Evolutionary conservation across 2,888 invertebrate species (phyloP), one percentile per base, ranked within the genome.

Genomic region (Fabriciana adippe): DNA sequence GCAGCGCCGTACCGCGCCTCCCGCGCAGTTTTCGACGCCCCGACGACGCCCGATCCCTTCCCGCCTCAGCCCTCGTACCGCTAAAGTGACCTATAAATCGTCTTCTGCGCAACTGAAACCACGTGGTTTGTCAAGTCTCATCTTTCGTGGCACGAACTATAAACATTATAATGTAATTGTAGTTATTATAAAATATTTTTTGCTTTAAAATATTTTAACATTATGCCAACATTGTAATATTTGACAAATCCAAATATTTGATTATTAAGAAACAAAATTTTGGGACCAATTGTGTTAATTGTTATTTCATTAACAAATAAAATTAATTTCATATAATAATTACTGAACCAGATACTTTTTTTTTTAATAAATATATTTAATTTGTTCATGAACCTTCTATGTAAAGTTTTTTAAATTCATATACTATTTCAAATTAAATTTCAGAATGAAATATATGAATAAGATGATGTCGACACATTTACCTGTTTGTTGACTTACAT

Each of bases 371-470:
- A 0, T 57, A 4, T 26, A 26, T 21, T 26, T 1, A 26, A 45
- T 48, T 48, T 26, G 2, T 26, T 26, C 31, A 59, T 21, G 26
- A 47, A 31, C 16, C 26, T 16, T n/a, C n/a, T n/a, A 59, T 48
- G 1, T 14, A 11, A 8, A 11, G 2, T 11, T 41, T 59, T 26
- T 16, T 45, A 21, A 57, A 21, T 26, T 48, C n/a, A 48, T 21
- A 57, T n/a, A 56, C 45, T 47, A 48, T 57, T 45, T 53, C 57
- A 59, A 11, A 15, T 59, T 26, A 18, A 47, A 47, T 48, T n/a
- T 48, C 26, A 21, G 15, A 2, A 11, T 59, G 47, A 59, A 59
- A 59, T 59, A 59, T 26, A 11, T 11, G 11, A 11, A 11, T n/a
- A n/a, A 48, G 13, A 47, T 59, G n/a, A 41, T 5, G n/a, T 47